Percentiles rank a stretch among this genome's conserved stretches.
Conservation (phyloP, 2,797 vertebrate genomes). For the Ptychobarbus kaznakovi region DNA sequence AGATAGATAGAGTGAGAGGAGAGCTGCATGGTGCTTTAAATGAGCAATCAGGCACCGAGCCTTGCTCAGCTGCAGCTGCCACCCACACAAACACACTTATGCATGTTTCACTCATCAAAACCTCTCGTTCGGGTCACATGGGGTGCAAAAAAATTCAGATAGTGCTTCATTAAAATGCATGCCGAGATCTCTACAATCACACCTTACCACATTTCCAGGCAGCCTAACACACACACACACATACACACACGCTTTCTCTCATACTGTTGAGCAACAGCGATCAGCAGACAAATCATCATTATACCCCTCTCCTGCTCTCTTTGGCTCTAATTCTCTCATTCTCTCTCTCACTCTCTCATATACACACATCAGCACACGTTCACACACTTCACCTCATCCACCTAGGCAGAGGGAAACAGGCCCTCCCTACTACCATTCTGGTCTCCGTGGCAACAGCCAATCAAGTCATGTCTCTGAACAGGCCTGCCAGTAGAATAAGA, state of each 20-base stretch:
- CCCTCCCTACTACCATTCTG: constrained; percentile 59
- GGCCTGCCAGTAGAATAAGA: constrained; percentile 56
- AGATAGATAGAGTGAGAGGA: constrained; percentile 35
- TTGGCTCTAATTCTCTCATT: constrained; percentile 18
- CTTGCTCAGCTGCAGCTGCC: constrained; percentile 59
- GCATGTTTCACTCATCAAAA: constrained; percentile 35
- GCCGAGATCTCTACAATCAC: constrained; percentile 9
- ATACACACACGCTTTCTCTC: constrained; percentile 5
- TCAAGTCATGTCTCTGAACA: constrained; percentile 54
- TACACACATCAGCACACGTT: constrained; percentile 36
- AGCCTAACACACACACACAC: neutral
- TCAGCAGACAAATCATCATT: constrained; percentile 58
- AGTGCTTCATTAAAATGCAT: constrained; percentile 47
- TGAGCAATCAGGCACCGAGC: constrained; percentile 58
- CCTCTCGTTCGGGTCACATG: constrained; percentile 31
- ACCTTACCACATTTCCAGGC: constrained; percentile 22
- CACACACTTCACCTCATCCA: constrained; percentile 56
- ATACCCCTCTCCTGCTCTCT: constrained; percentile 29
- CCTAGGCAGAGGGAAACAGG: constrained; percentile 61
- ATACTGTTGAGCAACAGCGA: constrained; percentile 39
- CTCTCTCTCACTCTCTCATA: constrained; percentile 34
- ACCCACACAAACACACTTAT: constrained; percentile 49
- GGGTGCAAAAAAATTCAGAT: constrained; percentile 19
- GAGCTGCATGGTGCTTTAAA: constrained; percentile 55
- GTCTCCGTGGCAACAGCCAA: constrained; percentile 65